Evolutionary conservation across 2,888 invertebrate species (phyloP), one percentile per base, ranked within the genome.

Genomic region (Eupithecia insigniata): DNA sequence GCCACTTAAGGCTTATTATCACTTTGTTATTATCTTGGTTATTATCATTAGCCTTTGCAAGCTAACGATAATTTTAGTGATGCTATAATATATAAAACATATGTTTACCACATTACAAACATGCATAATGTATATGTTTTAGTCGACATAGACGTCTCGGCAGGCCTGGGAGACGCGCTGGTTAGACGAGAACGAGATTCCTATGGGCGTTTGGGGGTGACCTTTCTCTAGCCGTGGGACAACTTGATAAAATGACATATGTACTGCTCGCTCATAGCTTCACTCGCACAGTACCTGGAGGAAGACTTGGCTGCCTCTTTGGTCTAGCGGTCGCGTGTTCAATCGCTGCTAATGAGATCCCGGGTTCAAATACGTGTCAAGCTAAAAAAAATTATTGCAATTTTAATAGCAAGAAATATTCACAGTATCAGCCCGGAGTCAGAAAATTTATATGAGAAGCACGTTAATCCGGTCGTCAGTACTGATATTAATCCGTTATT

Each of bases 1-100:
- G 69, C 43, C 30, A 68, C 73, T 69, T 69, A 62, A 61, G 3
- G 34, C 67, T 39, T 66, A 70, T 55, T 65, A 70, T 36, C 70
- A 65, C 70, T 69, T 65, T 58, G 69, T 30, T 46, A 46, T 28
- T 58, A 69, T 69, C 69, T 58, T 34, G 65, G 28, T 70, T 39
- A 64, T 55, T 65, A 55, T 64, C 62, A 62, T 69, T 62, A 62
- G 69, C 22, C 62, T 62, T 62, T 46, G 26, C 5, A n/a, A 22
- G 64, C 10, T 64, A n/a, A 34, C 36, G 36, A 10, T 39, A 36
- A 64, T n/a, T 5, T 64, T 26, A 64, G 34, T 64, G 30, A 32
- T 55, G 4, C 26, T 26, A 55, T 5, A 26, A 14, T 8, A 22
- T 12, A n/a, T n/a, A n/a, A n/a, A n/a, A n/a, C n/a, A n/a, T n/a